Base-by-base conservation (phyloP, 2,888 invertebrate species). In the Cephus nigrinus region DNA sequence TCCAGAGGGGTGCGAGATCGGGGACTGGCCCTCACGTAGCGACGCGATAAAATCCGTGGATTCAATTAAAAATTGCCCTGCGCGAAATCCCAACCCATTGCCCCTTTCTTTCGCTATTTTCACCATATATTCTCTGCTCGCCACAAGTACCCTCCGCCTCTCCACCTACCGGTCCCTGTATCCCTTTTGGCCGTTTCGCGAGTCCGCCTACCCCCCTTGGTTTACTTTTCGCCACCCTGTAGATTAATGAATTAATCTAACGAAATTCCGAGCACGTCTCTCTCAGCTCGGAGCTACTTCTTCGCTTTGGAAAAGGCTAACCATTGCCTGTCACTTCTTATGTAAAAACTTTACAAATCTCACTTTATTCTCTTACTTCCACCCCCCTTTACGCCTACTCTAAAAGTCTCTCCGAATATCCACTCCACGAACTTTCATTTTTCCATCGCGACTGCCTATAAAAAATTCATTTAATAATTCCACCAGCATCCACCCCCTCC, bases 1-100 rank as follows among this genome's bases (percentile, higher is more conserved):
- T 82, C 0, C 9, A n/a, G 69, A 40, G 15, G 40, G 40, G 40
- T 15, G 15, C 40, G 40, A 40, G 40, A 40, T 40, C 40, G 40
- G 15, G 40, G 15, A 15, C 40, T 40, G 40, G 40, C 15, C 79
- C 81, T 78, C 80, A 78, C 80, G 80, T 81, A 76, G 77, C 78
- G 75, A 78, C 77, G 79, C 80, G 78, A 83, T 80, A 80, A 83
- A 81, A 82, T 82, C 81, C 77, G 79, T 79, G 82, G 81, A 86
- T 86, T 85, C 86, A 84, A 87, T 87, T 86, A 84, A 87, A 73
- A 83, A 75, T 79, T 76, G 72, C 75, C 80, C 79, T 23, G 40
- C 75, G 75, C 75, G 75, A 75, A 33, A 73, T 73, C 73, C 69
- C 69, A 31, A 5, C 31, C 69, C 69, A 4, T 69, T 32, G 30